These are phyloP conservation scores for Lycaena phlaeas DNA, from an alignment of 2,888 invertebrate species.

Conservation along the genomic window DNA sequence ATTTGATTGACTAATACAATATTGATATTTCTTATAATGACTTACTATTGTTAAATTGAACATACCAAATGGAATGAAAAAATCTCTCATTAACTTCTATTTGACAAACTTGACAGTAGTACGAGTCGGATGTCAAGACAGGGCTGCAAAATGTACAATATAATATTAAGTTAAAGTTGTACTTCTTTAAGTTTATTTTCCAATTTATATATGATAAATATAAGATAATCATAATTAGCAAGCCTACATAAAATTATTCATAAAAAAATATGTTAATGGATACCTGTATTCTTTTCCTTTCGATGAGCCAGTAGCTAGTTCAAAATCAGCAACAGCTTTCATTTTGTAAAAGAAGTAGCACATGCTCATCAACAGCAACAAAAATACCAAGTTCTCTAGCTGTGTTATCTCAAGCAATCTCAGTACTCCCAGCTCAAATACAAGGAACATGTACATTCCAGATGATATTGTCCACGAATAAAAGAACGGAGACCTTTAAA, in stretches of 20 bases:
- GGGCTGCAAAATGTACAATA: conserved; percentile 41
- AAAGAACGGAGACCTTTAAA: conserved; percentile 80
- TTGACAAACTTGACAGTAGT: conserved; percentile 88
- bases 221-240: too few relatives aligned
- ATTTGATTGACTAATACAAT: conserved; percentile 8
- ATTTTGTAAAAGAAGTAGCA: conserved; percentile 59
- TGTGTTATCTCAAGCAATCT: conserved; percentile 78
- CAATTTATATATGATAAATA: too few relatives aligned
- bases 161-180: too few relatives aligned
- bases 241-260: too few relatives aligned
- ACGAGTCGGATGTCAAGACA: conserved; percentile 77
- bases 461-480: conserved; percentile 82
- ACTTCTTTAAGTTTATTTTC: too few relatives aligned
- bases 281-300: conserved; percentile 66
- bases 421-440: conserved; percentile 81
- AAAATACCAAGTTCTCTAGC: conserved; percentile 52
- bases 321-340: conserved; percentile 54
- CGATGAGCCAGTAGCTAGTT: conserved; percentile 49
- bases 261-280: background rate
- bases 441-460: conserved; percentile 74
- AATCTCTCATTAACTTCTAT: conserved; percentile 84
- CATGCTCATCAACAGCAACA: conserved; percentile 43
- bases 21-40: conserved; percentile 2
- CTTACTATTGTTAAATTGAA: conserved; percentile 9
- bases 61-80: conserved; percentile 86